Evolutionary conservation across 2,113 vertebrate species (phyloP).

Genomic region (Solenodon paradoxus): DNA sequence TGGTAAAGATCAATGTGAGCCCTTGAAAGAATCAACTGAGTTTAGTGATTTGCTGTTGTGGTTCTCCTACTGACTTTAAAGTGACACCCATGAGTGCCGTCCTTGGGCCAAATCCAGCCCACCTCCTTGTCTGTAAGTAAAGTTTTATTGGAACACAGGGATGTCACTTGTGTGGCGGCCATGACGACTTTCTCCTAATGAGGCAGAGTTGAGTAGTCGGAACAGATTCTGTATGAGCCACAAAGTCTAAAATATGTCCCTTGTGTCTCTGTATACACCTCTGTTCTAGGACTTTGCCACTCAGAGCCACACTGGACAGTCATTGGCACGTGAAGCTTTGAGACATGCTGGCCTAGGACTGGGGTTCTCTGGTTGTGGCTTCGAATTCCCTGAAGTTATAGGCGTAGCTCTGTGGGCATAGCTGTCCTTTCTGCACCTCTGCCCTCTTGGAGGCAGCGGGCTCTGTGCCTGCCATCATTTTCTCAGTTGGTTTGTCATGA

Average conservation of each 20-base stretch:
- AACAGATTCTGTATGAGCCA: not conserved
- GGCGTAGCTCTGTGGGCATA: not conserved
- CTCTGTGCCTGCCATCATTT: not conserved
- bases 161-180: fast-evolving
- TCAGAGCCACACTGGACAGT: not conserved
- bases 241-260: not conserved
- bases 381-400: not conserved
- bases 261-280: not conserved
- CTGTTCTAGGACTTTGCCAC: not conserved
- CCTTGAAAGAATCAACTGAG: not conserved
- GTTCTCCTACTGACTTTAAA: not conserved
- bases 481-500: not conserved
- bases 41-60: not conserved
- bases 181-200: not conserved
- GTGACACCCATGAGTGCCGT: not conserved
- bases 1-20: slow-evolving; percentile 9
- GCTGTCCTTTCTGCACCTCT: not conserved
- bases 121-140: not conserved
- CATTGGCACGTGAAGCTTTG: too few species aligned
- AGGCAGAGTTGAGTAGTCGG: not conserved
- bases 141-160: not conserved
- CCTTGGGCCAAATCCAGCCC: not conserved
- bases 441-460: not conserved
- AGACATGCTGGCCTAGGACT: too few species aligned
- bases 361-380: not conserved